Evolutionary conservation across 1,140 invertebrate species (phyloP), one percentile per base, ranked within the genome.

Genomic region (Drosophila subpulchrella): DNA sequence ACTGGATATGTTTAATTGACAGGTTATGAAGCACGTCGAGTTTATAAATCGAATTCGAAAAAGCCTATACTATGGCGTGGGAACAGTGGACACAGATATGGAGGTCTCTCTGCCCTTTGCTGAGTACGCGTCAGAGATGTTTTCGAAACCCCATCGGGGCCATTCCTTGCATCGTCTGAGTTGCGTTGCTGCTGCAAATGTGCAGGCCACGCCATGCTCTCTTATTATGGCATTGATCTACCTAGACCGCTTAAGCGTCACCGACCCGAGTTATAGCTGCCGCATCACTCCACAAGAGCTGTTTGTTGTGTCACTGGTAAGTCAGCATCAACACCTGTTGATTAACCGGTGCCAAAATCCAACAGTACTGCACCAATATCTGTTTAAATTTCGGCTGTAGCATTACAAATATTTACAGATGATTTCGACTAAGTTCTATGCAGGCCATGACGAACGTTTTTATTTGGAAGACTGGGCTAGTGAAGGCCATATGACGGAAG

Each of bases 351-450:
- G 6, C 6, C n/a, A 3, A 41, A n/a, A 41, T 7, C 13, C 6
- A 41, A 41, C 13, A 34, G 7, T 10, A 1, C 15, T 7, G 1
- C 41, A 3, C 15, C 32, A 34, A 17, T 17, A 42, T 17, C 1
- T 42, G 27, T 10, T 8, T 4, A 42, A 10, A 42, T 42, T 42
- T 27, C 27, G 20, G 20, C 20, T 20, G 20, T 20, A 20, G 8
- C 15, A 41, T 8, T 8, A 8, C 6, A 41, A 20, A 44, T 44
- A 8, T 20, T 72, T 94, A 17, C 89, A 99, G 98, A 96, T 99
- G 96, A 96, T 99, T 81, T 98, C 98, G 30, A 98, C 97, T 81
- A 99, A 99, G 94, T 98, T 97, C 93, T 93, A 98, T 78, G 96
- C 97, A 92, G 98, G 98, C 91, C 96, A 97, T 92, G 98, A 97